Evolutionary conservation across 2,113 vertebrate species (phyloP), one percentile per base, ranked within the genome.

Genomic region (Triplophysa siluroides): DNA sequence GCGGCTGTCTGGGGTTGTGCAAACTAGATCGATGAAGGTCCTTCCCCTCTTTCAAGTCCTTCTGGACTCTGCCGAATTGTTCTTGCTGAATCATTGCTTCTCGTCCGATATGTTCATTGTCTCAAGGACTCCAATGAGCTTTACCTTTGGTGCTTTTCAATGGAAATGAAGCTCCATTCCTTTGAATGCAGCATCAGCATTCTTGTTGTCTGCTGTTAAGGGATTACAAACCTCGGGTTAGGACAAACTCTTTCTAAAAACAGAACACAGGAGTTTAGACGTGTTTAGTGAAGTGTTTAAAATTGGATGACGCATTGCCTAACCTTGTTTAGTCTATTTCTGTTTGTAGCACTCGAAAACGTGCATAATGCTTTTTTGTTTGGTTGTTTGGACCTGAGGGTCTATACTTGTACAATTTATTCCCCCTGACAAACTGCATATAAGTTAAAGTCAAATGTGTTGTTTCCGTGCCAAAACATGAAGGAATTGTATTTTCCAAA

Each of bases 21-120:
- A 52, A 65, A 78, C 64, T 83, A 84, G 87, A 86, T 92, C 86
- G 90, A 92, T 90, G 88, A 87, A 85, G 80, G 87, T 87, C 78
- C 85, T 89, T 89, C 89, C 76, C 85, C 50, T 86, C 88, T 87
- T 85, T 78, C 82, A 80, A 81, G 78, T 85, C 83, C 78, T 83
- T 88, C 52, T 89, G 78, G 82, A 87, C 85, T 65, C 81, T 74
- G 14, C 81, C 89, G 88, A 91, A 86, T 89, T 86, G 88, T 90
- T 90, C 82, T 83, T 89, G 89, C 90, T 91, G 91, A 93, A 83
- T 92, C 89, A 75, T 79, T 87, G 81, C 86, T 88, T 90, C 86
- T 89, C 79, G 79, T 81, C 73, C 78, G 64, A 83, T 67, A 78
- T 77, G 84, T 16, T 83, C 84, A 87, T 89, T 89, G 88, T 88